Conservation (phyloP, 2,888 invertebrate species). For the Melitaea athalia region DNA sequence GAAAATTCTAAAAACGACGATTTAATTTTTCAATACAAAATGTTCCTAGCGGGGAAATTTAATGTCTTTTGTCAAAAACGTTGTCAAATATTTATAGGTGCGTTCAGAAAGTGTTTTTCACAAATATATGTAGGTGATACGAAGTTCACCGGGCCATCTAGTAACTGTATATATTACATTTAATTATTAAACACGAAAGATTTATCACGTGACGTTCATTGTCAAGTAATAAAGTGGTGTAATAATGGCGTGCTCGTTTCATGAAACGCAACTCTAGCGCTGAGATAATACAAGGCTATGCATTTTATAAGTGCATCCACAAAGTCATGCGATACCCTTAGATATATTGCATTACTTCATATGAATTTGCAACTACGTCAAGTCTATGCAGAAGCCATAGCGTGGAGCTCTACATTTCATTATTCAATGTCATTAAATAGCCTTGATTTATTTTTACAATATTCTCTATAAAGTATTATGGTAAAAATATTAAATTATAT, state of each 20-base stretch:
- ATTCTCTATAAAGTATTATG: neutral
- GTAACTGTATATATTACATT: too few relatives aligned
- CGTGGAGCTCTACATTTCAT: constrained; percentile 3
- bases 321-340: constrained; percentile 31
- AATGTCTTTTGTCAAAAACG: too few relatives aligned
- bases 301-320: constrained; percentile 33
- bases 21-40: too few relatives aligned
- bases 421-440: constrained; percentile 3
- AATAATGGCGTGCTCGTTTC: constrained; percentile 31
- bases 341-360: constrained; percentile 24
- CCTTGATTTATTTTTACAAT: neutral
- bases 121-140: too few relatives aligned
- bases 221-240: constrained; percentile 26
- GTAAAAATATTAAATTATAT: too few relatives aligned
- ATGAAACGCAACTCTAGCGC: constrained; percentile 29
- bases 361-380: constrained; percentile 8
- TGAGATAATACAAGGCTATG: constrained; percentile 40
- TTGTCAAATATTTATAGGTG: too few relatives aligned
- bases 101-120: too few relatives aligned
- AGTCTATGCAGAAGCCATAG: constrained; percentile 13
- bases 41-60: too few relatives aligned
- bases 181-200: neutral
- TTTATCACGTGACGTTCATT: constrained; percentile 31
- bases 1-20: too few relatives aligned
- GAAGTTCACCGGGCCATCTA: too few relatives aligned